Evolutionary conservation across 2,797 vertebrate genomes (phyloP).

Genomic region (Schizopygopsis malacanthus): DNA sequence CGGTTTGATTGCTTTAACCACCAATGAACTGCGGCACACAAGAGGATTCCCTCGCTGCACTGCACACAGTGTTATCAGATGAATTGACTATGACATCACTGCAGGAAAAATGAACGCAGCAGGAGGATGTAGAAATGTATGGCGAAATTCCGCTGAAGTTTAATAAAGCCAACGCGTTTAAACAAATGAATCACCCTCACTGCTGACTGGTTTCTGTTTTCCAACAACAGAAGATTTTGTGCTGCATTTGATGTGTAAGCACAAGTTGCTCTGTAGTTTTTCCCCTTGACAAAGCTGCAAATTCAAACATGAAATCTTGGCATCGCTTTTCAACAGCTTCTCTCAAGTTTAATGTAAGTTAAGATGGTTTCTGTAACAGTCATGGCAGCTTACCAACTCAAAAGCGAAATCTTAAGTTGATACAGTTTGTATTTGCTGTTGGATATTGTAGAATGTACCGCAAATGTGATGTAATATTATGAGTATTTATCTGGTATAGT

Average conservation of each 20-base stretch:
- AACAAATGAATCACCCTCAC: slow-evolving; percentile 57
- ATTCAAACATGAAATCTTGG: slow-evolving; percentile 32
- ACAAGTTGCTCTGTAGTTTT: slow-evolving; percentile 25
- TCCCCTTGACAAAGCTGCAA: slow-evolving; percentile 15
- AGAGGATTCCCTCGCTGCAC: slow-evolving; percentile 11
- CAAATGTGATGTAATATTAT: not conserved
- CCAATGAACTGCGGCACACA: slow-evolving; percentile 18
- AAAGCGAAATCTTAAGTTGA: not conserved
- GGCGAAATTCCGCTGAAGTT: slow-evolving; percentile 40
- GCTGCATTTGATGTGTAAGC: slow-evolving; percentile 22
- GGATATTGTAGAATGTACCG: not conserved
- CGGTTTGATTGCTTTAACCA: slow-evolving; percentile 37
- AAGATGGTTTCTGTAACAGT: not conserved
- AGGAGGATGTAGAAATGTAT: slow-evolving; percentile 38
- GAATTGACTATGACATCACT: slow-evolving; percentile 37
- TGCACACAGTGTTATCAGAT: slow-evolving; percentile 27
- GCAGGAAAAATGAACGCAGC: slow-evolving; percentile 40
- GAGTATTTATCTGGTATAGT: not conserved
- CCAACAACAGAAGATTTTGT: slow-evolving; percentile 31
- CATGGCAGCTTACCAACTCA: slow-evolving; percentile 14
- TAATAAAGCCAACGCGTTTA: slow-evolving; percentile 56
- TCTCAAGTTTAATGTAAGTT: slow-evolving; percentile 11
- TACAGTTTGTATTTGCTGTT: not conserved
- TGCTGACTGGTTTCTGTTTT: slow-evolving; percentile 48
- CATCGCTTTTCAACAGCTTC: not conserved